phyloP scores from a whole-genome alignment of 2,888 invertebrate genomes.

The Ashinkailepas kermadecensis region DNA sequence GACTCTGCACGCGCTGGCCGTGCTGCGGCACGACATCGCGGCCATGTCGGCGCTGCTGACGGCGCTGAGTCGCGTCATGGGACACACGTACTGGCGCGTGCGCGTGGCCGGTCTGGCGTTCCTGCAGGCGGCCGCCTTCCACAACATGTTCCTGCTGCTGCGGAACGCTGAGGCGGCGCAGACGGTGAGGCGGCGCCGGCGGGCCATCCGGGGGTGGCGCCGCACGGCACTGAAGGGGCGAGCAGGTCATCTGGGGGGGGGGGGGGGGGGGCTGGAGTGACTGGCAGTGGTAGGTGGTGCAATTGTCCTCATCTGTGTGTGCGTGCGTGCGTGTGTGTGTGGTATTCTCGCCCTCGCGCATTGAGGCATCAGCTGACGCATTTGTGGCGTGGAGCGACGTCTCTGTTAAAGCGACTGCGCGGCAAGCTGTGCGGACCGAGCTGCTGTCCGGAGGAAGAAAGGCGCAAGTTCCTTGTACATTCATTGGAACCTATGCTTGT shows the following conservation, averaged over 20 bases:
- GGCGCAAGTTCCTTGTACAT: no score
- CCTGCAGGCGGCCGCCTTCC: conserved; percentile 48
- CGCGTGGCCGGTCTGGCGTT: conserved; percentile 45
- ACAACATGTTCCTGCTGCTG: conserved; percentile 47
- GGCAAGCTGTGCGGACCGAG: no score
- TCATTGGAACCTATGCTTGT: no score
- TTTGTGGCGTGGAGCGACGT: no score
- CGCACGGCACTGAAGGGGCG: no score
- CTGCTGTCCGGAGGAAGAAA: no score
- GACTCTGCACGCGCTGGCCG: conserved; percentile 23
- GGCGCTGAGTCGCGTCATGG: conserved; percentile 1
- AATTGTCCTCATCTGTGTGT: no score
- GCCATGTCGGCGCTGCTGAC: conserved; percentile 15
- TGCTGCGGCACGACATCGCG: conserved; percentile 2
- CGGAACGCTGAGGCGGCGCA: conserved; percentile 42
- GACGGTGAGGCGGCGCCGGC: conserved; percentile 36
- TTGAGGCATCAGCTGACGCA: no score
- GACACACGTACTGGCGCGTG: conserved; percentile 45
- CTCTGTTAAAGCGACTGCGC: no score
- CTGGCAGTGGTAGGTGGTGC: background rate
- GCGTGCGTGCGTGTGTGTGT: no score
- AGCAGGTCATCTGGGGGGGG: background rate
- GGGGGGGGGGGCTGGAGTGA: background rate
- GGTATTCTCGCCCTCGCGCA: no score
- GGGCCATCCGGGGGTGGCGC: no score